Conservation (phyloP, 2,888 invertebrate genomes). For the Callyntrura sp. region DNA sequence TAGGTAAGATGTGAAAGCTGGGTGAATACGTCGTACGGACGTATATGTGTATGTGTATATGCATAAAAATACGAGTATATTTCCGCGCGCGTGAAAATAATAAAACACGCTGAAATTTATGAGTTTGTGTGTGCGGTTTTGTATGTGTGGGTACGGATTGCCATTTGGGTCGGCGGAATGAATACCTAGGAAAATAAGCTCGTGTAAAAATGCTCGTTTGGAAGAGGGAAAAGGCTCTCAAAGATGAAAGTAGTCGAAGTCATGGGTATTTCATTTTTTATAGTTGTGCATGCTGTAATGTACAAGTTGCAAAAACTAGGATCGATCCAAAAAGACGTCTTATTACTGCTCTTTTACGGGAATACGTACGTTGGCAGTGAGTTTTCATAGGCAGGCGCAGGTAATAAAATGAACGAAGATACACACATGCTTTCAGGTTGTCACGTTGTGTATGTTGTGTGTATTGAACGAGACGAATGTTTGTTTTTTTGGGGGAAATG, state of each 20-base stretch:
- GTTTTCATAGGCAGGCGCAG: conserved; percentile 15
- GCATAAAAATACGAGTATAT: conserved; percentile 32
- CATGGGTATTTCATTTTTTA: neutral
- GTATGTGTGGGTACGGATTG: no score
- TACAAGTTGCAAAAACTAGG: conserved; percentile 27
- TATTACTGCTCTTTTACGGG: neutral
- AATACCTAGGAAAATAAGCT: no score
- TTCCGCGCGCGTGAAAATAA: conserved; percentile 38
- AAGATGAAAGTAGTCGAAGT: neutral
- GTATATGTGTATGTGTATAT: conserved; percentile 4
- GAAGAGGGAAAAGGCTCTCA: neutral
- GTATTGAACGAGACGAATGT: conserved; percentile 31
- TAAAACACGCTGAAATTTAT: conserved; percentile 57
- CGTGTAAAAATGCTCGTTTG: no score
- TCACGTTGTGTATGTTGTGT: conserved; percentile 58
- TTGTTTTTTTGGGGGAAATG: conserved; percentile 45
- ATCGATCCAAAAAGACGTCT: conserved; percentile 28
- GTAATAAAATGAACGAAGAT: conserved; percentile 29
- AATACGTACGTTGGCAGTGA: neutral
- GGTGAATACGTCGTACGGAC: conserved; percentile 19
- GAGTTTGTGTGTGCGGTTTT: conserved; percentile 45
- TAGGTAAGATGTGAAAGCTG: conserved; percentile 75
- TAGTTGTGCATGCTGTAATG: neutral
- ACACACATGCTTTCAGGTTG: conserved; percentile 44
- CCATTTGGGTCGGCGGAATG: no score